Evolutionary conservation across 2,888 invertebrate species (phyloP).

Genomic region (Ophion ellenae): DNA sequence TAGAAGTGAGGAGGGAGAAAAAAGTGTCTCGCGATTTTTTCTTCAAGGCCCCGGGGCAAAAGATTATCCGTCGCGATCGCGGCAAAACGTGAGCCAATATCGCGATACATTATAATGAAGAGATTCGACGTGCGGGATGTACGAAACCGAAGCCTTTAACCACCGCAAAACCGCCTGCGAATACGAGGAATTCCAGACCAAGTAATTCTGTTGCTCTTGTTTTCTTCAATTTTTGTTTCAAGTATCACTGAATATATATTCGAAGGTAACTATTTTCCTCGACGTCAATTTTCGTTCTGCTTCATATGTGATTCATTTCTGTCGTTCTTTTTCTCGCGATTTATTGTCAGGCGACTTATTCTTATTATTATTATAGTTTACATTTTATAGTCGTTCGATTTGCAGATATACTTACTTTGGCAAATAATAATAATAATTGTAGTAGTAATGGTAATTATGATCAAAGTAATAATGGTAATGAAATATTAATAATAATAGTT

Average conservation of each 20-base stretch:
- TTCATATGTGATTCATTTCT: background rate
- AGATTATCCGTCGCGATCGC: slow-evolving; percentile 51
- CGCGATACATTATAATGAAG: slow-evolving; percentile 55
- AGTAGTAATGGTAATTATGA: too few relatives aligned
- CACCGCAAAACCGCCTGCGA: background rate
- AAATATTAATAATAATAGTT: too few relatives aligned
- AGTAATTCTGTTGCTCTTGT: background rate
- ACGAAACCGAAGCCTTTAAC: slow-evolving; percentile 30
- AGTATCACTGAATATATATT: background rate
- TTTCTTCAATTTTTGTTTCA: background rate
- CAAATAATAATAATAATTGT: too few relatives aligned
- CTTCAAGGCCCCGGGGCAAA: slow-evolving; percentile 44
- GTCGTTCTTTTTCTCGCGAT: background rate
- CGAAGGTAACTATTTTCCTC: too few relatives aligned
- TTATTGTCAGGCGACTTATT: too few relatives aligned
- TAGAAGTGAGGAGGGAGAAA: background rate
- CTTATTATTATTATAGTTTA: too few relatives aligned
- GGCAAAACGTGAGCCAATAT: slow-evolving; percentile 27
- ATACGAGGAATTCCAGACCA: slow-evolving; percentile 10
- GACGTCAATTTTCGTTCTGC: too few relatives aligned
- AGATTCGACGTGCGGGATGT: slow-evolving; percentile 47
- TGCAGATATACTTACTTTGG: too few relatives aligned
- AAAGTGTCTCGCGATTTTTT: slow-evolving; percentile 38
- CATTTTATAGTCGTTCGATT: too few relatives aligned
- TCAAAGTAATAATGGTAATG: too few relatives aligned